These are phyloP conservation scores for Triplophysa bombifrons DNA, from an alignment of 2,797 vertebrate species.

Conservation along the genomic window DNA sequence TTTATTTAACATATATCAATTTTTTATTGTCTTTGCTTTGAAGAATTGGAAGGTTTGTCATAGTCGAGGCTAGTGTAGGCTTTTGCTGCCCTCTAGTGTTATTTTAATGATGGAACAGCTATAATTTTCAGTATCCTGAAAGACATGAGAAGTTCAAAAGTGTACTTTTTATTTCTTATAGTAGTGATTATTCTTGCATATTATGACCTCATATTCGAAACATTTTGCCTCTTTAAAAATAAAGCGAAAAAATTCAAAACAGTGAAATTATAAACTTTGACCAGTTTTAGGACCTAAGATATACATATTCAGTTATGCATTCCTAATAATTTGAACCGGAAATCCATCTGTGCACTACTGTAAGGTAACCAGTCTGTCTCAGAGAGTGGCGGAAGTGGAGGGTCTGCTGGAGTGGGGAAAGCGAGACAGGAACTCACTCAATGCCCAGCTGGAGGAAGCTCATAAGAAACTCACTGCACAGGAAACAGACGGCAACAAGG, in stretches of 20 bases:
- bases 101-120: not conserved
- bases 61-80: not conserved
- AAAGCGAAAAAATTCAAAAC: no score
- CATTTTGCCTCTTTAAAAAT: no score
- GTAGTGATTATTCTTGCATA: no score
- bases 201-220: not conserved
- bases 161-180: no score
- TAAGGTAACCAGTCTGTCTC: constrained; percentile 81
- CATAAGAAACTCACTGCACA: constrained; percentile 75
- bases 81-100: constrained; percentile 58
- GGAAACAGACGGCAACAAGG: constrained; percentile 84
- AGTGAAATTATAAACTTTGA: no score
- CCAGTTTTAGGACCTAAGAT: not conserved
- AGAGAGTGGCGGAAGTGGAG: constrained; percentile 82
- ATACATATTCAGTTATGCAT: not conserved
- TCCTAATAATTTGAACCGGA: not conserved
- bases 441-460: constrained; percentile 82
- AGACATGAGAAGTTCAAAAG: no score
- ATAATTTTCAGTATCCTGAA: not conserved
- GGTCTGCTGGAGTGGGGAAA: constrained; percentile 78
- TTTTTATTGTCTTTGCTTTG: not conserved
- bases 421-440: constrained; percentile 81
- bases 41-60: not conserved
- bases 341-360: not conserved
- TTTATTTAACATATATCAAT: not conserved